Conservation (phyloP, 1,140 invertebrate species). For the Monomorium pharaonis region DNA sequence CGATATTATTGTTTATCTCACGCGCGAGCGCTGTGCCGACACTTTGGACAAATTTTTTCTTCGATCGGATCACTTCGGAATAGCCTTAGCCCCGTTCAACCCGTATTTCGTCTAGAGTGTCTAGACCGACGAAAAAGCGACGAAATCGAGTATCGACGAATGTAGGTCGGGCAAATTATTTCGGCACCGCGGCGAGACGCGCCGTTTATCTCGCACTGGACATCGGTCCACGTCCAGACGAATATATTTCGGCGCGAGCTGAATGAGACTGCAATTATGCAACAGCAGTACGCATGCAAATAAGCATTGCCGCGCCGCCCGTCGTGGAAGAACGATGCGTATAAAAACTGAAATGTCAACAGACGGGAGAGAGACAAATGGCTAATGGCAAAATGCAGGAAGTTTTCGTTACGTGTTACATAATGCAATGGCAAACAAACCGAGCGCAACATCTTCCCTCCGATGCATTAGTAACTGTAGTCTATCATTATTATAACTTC, state of each 20-base stretch:
- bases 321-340: background rate
- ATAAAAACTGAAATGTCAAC: conserved; percentile 23
- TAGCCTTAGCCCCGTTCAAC: too few relatives aligned
- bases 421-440: background rate
- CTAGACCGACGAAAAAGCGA: background rate
- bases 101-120: too few relatives aligned
- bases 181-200: background rate
- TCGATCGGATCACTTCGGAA: too few relatives aligned
- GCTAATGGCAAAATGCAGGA: background rate
- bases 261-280: conserved; percentile 4
- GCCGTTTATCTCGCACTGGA: background rate
- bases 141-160: background rate
- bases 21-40: background rate
- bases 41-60: background rate
- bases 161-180: background rate
- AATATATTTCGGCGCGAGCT: conserved; percentile 18
- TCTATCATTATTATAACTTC: background rate
- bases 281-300: background rate
- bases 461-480: background rate
- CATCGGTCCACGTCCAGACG: background rate
- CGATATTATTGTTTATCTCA: background rate
- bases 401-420: conserved; percentile 15
- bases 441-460: background rate
- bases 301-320: background rate
- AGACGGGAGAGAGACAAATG: background rate